These are phyloP conservation scores for Argyra leucocephala DNA, from an alignment of 2,888 invertebrate species.

Conservation along the genomic window DNA sequence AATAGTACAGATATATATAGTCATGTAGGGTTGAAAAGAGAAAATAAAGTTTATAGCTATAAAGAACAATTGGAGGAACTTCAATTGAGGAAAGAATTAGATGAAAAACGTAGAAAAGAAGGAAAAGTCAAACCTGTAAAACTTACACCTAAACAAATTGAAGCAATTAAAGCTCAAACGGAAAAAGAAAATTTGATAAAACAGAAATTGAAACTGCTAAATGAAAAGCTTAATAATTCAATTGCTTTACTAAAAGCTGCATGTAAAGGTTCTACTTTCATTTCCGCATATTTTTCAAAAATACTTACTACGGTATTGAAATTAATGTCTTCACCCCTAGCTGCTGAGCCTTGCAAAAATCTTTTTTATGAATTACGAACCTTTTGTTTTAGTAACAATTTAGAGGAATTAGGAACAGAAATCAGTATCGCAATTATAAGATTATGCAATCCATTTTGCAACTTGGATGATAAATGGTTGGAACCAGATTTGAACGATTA, in stretches of 20 bases:
- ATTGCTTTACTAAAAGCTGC: constrained; percentile 38
- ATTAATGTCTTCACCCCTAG: constrained; percentile 64
- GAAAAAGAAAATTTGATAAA: constrained; percentile 76
- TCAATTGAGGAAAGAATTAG: constrained; percentile 82
- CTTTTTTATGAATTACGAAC: constrained; percentile 54
- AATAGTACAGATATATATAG: constrained; percentile 37
- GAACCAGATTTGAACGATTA: constrained; percentile 56
- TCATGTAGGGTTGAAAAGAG: constrained; percentile 66
- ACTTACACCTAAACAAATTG: constrained; percentile 81
- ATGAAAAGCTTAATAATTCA: constrained; percentile 34
- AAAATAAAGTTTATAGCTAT: constrained; percentile 93
- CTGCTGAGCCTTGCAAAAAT: constrained; percentile 57
- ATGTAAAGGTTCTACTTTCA: constrained; percentile 34
- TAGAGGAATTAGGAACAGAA: constrained; percentile 48
- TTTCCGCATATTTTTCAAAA: constrained; percentile 35
- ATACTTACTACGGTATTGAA: constrained; percentile 34
- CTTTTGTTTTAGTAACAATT: constrained; percentile 46
- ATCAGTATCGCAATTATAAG: constrained; percentile 65
- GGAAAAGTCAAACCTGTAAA: constrained; percentile 66
- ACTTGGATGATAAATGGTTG: constrained; percentile 67
- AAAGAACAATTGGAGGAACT: constrained; percentile 94
- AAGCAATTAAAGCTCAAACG: constrained; percentile 74
- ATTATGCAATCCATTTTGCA: constrained; percentile 69
- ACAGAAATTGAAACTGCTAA: constrained; percentile 54
- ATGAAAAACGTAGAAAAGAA: constrained; percentile 73